These are phyloP conservation scores for Metridium senile DNA, from an alignment of 92 coral and sea anemone genomes.

Conservation along the genomic window DNA sequence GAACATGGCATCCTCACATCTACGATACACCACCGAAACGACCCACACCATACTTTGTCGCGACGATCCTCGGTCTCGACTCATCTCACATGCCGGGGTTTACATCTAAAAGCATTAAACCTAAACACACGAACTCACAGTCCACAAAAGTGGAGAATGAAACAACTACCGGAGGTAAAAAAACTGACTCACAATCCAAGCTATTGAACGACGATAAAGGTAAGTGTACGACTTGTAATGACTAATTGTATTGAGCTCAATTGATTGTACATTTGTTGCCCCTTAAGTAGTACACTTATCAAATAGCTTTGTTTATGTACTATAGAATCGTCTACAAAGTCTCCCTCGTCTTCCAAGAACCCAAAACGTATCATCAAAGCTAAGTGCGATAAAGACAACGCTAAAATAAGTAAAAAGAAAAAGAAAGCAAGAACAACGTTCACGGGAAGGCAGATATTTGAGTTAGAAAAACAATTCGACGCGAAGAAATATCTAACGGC, in stretches of 20 bases:
- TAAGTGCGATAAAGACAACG: slow-evolving; percentile 60
- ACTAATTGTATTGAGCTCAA: slow-evolving; percentile 11
- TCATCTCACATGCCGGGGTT: slow-evolving; percentile 66
- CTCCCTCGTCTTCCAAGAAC: slow-evolving; percentile 23
- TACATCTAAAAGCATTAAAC: slow-evolving; percentile 18
- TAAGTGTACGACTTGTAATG: slow-evolving; percentile 18
- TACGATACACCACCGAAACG: slow-evolving; percentile 85
- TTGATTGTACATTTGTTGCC: slow-evolving; percentile 31
- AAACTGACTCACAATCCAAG: slow-evolving; percentile 29
- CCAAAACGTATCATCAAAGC: slow-evolving; percentile 34
- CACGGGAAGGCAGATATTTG: slow-evolving; percentile 99
- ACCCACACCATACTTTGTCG: slow-evolving; percentile 97
- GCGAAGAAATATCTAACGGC: slow-evolving; percentile 98
- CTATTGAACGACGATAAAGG: slow-evolving; percentile 18
- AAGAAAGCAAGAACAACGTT: slow-evolving; percentile 99
- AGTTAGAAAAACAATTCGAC: slow-evolving; percentile 94
- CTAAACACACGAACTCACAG: slow-evolving; percentile 18
- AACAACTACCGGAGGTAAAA: slow-evolving; percentile 29
- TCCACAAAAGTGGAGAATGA: slow-evolving; percentile 10
- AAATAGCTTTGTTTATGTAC: slow-evolving; percentile 4
- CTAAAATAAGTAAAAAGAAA: slow-evolving; percentile 76
- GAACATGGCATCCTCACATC: slow-evolving; percentile 98
- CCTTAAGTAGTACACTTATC: background rate
- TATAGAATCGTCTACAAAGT: slow-evolving; percentile 44
- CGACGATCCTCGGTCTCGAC: slow-evolving; percentile 88